Evolutionary conservation across 2,797 vertebrate genomes (phyloP), one percentile per base, ranked within the genome.

Genomic region (Sebastes dallii): DNA sequence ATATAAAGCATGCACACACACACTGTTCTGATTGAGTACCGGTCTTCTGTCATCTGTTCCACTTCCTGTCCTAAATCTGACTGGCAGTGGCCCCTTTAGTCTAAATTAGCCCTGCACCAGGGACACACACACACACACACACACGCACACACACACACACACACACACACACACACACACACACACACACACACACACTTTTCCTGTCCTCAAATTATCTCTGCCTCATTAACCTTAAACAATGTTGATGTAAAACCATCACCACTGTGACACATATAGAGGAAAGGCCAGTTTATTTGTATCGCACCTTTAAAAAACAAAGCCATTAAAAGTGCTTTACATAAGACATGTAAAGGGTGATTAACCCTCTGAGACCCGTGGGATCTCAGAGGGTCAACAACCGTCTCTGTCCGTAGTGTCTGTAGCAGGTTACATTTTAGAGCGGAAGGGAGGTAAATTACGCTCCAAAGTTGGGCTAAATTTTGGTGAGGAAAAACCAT

Each of bases 61-160:
- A 93, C 72, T 90, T 95, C 78, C 82, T 92, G 92, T 82, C 84
- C 94, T 92, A 93, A 90, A 90, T 94, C 60, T 78, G 85, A 91
- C 82, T 78, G 87, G 27, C 83, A 72, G 46, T 91, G 92, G 84
- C 90, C 92, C 86, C 89, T 93, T 94, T 91, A 90, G 77, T 85
- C 84, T 59, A 90, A 95, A 94, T 94, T 92, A 94, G 88, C 76
- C 46, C 68, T 76, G 74, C 89, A 86, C 78, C 27, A 83, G 91
- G 83, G 89, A 88, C 81, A 74, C 42, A 55, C 66, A 29, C 68
- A 32, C 50, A 27, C 65, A 59, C 66, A 73, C 72, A 77, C 52
- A 72, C 50, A 58, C 42, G 18, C 39, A 87, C 81, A 74, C 42
- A 55, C 69, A 32, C 67, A 56, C 55, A 73, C 70, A 70, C 75